Conservation (phyloP, 2,113 vertebrate species). For the Ictalurus punctatus region DNA sequence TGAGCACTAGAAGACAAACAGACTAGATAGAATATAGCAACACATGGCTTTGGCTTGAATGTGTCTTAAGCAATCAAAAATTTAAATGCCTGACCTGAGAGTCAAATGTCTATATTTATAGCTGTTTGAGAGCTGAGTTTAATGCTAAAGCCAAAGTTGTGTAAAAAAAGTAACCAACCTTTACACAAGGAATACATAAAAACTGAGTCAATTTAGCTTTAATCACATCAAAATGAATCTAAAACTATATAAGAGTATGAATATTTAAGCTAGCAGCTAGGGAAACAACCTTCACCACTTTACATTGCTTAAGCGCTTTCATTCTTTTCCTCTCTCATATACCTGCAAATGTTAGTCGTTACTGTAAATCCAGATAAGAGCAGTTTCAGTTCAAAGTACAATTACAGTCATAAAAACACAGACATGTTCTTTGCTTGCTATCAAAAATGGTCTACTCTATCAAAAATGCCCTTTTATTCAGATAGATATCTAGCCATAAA, state of each 20-base stretch:
- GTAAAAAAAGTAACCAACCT: neutral
- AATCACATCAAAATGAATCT: neutral
- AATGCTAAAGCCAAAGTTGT: neutral
- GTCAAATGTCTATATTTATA: neutral
- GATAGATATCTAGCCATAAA: neutral
- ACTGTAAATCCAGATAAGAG: slow-evolving; percentile 22
- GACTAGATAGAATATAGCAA: slow-evolving; percentile 16
- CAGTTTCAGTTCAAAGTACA: slow-evolving; percentile 38
- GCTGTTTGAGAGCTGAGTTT: neutral
- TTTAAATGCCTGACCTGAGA: slow-evolving; percentile 6
- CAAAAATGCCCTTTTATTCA: neutral
- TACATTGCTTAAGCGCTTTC: neutral
- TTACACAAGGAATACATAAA: neutral
- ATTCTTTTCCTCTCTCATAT: neutral
- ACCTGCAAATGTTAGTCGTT: neutral
- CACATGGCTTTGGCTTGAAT: slow-evolving; percentile 1
- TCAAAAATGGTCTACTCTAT: neutral
- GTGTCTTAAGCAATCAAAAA: slow-evolving; percentile 1
- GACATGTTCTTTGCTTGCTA: neutral
- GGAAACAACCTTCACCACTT: neutral
- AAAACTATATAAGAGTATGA: neutral
- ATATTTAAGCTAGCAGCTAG: neutral
- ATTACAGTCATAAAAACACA: slow-evolving; percentile 24
- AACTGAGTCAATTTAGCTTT: neutral
- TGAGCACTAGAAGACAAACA: slow-evolving; percentile 26